Base-by-base conservation (phyloP, 2,888 invertebrate genomes). In the Actias luna region DNA sequence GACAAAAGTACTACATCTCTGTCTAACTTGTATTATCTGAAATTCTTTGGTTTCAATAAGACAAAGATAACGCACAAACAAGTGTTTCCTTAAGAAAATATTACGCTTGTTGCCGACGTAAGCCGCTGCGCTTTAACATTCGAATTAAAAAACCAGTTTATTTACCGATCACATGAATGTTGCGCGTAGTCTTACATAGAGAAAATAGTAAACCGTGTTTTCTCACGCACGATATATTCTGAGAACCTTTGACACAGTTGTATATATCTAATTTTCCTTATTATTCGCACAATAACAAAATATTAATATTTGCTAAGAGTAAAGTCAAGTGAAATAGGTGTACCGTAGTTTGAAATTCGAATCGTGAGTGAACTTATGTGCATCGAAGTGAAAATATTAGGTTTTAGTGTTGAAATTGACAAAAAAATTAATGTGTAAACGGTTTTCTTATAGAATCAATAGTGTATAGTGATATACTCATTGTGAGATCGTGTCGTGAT, bases 81-180 rank as follows among this genome's bases (percentile, higher is more conserved):
- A 8, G 1, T 36, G 55, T 29, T 16, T 16, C 29, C 12, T 22
- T 25, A 5, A 27, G 27, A 36, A 27, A 36, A 36, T 36, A 55
- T 50, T 36, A 55, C 36, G 42, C 46, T 18, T 36, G 58, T 29
- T 58, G 35, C 31, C 60, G 29, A 42, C 29, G 52, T 57, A 62
- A 36, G 55, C 59, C 62, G 63, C 61, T 62, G 52, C 39, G 52
- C 62, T 62, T 35, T 12, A 33, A 22, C 42, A 63, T 52, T 63
- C 46, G 59, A 64, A 81, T 84, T 79, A 86, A 88, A 89, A 89
- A 91, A 90, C 90, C 89, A 88, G 90, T 90, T 89, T 89, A 87
- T 86, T 87, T 89, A 89, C 89, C 80, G 89, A 88, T 74, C 79
- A 82, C 80, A 75, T 74, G 71, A 74, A 72, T 60, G 63, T 64